phyloP scores from a whole-genome alignment of 2,888 invertebrate genomes.

The Icerya purchasi region DNA sequence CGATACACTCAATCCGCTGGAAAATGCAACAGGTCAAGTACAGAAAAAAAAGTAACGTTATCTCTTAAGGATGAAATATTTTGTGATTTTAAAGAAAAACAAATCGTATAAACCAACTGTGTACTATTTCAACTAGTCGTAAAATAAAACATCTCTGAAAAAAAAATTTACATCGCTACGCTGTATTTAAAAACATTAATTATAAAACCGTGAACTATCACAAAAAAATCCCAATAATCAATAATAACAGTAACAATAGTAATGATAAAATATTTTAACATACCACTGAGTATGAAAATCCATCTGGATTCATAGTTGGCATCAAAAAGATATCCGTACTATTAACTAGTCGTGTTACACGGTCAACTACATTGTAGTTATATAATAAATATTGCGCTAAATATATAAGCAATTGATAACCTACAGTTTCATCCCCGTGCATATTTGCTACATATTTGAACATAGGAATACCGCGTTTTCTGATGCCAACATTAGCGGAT shows the following conservation, averaged over 20 bases:
- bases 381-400: slow-evolving; percentile 62
- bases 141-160: no score
- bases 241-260: not conserved
- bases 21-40: no score
- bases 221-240: no score
- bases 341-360: slow-evolving; percentile 58
- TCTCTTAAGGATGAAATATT: no score
- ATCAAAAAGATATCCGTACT: slow-evolving; percentile 79
- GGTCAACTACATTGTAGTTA: slow-evolving; percentile 43
- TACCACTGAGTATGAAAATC: slow-evolving; percentile 65
- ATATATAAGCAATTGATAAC: slow-evolving; percentile 59
- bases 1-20: no score
- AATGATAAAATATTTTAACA: slow-evolving; percentile 18
- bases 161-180: no score
- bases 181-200: not conserved
- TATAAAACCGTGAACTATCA: not conserved
- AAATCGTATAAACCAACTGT: no score
- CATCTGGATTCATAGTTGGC: slow-evolving; percentile 96
- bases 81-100: no score
- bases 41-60: no score
- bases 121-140: no score
- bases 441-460: slow-evolving; percentile 89
- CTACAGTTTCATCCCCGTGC: slow-evolving; percentile 88
- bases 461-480: slow-evolving; percentile 53
- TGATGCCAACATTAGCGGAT: slow-evolving; percentile 38